These are phyloP conservation scores for Girardinichthys multiradiatus DNA, from an alignment of 2,113 vertebrate species.

Conservation along the genomic window DNA sequence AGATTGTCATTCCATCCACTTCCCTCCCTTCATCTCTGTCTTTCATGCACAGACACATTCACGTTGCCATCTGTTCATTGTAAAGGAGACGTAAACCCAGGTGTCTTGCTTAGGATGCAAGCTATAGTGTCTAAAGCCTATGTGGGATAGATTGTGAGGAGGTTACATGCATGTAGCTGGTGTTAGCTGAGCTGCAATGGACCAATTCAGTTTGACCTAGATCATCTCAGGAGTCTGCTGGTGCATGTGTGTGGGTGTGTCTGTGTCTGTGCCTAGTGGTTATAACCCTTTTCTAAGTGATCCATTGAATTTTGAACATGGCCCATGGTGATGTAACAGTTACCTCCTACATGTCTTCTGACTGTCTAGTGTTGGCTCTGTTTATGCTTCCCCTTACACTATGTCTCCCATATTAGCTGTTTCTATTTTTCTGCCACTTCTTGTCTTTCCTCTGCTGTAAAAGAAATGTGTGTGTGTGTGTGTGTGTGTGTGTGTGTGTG, in stretches of 20 bases:
- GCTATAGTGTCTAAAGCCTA: conserved; percentile 19
- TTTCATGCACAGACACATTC: conserved; percentile 17
- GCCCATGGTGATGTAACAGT: conserved; percentile 45
- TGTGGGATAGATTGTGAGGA: conserved; percentile 23
- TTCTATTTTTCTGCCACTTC: conserved; percentile 15
- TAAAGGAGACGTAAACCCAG: conserved; percentile 45
- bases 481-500: background rate
- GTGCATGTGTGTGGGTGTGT: conserved; percentile 21
- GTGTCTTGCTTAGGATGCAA: conserved; percentile 34
- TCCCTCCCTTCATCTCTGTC: conserved; percentile 28
- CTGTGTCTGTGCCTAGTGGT: conserved; percentile 28
- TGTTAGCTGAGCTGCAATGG: conserved; percentile 53
- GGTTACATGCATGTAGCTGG: conserved; percentile 39
- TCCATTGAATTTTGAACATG: conserved; percentile 44
- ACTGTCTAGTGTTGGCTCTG: conserved; percentile 34
- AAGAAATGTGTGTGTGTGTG: background rate
- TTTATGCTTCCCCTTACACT: conserved; percentile 24
- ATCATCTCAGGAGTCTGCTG: conserved; percentile 36
- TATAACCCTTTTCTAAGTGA: conserved; percentile 34
- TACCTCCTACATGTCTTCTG: conserved; percentile 46
- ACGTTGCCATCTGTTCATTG: conserved; percentile 55
- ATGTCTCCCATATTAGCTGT: conserved; percentile 9
- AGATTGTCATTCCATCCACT: conserved; percentile 47
- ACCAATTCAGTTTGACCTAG: conserved; percentile 62
- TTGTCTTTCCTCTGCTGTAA: background rate